Conservation (phyloP, 2,113 vertebrate genomes). For the Pollachius pollachius region DNA sequence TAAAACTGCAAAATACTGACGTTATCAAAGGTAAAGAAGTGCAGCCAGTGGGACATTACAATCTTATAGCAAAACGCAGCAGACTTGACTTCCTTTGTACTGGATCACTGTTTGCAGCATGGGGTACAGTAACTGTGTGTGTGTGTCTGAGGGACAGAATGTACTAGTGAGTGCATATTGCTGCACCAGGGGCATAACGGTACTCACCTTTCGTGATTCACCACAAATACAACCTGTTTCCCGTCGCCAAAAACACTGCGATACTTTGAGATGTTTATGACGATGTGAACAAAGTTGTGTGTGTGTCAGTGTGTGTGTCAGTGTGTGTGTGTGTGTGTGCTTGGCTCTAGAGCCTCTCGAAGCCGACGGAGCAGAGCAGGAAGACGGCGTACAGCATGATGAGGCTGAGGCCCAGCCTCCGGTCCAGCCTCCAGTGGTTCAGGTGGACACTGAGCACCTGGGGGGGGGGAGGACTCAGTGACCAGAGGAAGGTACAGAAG, state of each 20-base stretch:
- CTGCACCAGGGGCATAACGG: no score
- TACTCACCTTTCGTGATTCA: no score
- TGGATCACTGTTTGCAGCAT: neutral
- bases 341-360: constrained; percentile 65
- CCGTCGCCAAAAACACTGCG: no score
- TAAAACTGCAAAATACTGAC: constrained; percentile 64
- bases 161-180: neutral
- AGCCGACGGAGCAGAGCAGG: constrained; percentile 74
- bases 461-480: neutral
- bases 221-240: no score
- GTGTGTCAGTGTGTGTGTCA: neutral
- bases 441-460: constrained; percentile 78
- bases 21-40: constrained; percentile 58
- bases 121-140: neutral
- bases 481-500: neutral
- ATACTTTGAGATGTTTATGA: no score
- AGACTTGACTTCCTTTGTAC: neutral
- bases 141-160: neutral
- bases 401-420: constrained; percentile 70
- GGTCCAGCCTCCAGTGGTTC: constrained; percentile 77
- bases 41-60: constrained; percentile 2
- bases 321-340: neutral
- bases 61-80: neutral
- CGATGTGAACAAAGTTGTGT: no score
- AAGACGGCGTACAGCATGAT: constrained; percentile 74